These are phyloP conservation scores for Drosophila athabasca DNA, from an alignment of 1,140 invertebrate genomes.

Conservation along the genomic window DNA sequence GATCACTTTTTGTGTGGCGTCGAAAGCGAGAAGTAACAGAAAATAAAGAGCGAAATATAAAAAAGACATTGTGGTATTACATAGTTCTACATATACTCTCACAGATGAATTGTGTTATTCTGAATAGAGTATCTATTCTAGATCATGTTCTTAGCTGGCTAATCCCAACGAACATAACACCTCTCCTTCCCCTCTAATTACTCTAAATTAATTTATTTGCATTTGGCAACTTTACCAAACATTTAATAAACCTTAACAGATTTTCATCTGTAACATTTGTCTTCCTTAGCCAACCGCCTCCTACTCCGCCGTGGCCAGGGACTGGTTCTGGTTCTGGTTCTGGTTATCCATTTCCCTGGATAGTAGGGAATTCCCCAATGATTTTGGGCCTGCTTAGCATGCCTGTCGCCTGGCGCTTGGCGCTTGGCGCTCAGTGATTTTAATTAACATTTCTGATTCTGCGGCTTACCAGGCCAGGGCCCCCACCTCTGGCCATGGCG, in stretches of 20 bases:
- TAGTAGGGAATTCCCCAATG: constrained; percentile 28
- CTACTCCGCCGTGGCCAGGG: constrained; percentile 51
- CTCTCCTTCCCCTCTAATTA: not conserved
- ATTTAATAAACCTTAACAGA: constrained; percentile 44
- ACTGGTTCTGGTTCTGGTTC: too few species aligned
- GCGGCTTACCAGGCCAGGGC: constrained; percentile 40
- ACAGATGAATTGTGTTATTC: too few species aligned
- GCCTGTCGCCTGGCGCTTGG: constrained; percentile 47
- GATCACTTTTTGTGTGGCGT: too few species aligned
- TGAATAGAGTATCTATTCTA: too few species aligned
- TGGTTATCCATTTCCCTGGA: constrained; percentile 19
- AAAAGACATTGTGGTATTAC: too few species aligned
- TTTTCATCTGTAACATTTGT: constrained; percentile 49
- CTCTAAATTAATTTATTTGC: constrained; percentile 29
- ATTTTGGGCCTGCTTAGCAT: constrained; percentile 54
- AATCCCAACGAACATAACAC: not conserved
- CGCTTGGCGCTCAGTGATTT: constrained; percentile 70
- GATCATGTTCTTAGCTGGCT: too few species aligned
- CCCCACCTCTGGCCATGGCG: constrained; percentile 6
- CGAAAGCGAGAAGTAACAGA: too few species aligned
- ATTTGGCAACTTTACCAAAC: constrained; percentile 25
- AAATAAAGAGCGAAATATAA: too few species aligned
- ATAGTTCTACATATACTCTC: too few species aligned
- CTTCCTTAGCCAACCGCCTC: constrained; percentile 13
- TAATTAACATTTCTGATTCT: constrained; percentile 82